Percentiles rank a stretch among this genome's conserved stretches.
Evolutionary conservation across 2,888 invertebrate genomes (phyloP).

Genomic region (Troides helena): DNA sequence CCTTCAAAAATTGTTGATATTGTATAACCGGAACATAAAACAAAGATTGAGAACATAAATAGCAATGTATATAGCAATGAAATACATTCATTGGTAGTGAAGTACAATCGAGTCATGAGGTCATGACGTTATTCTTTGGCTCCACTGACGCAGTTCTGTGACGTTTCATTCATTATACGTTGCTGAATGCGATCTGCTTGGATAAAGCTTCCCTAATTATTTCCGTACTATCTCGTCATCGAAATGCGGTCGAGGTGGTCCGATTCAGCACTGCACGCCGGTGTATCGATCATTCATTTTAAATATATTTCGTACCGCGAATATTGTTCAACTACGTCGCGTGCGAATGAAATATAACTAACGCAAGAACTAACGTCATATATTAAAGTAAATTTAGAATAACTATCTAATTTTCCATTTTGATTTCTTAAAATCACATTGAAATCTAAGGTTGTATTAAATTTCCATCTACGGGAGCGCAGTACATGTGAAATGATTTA

Average conservation of each 20-base stretch:
- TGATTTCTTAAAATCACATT: background rate
- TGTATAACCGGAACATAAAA: constrained; percentile 14
- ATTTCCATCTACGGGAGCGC: background rate
- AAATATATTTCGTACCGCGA: constrained; percentile 25
- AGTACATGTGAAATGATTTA: background rate
- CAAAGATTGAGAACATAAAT: constrained; percentile 23
- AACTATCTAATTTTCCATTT: background rate
- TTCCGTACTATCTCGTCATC: constrained; percentile 68
- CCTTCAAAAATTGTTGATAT: background rate
- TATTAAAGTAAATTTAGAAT: background rate
- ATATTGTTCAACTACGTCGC: constrained; percentile 17
- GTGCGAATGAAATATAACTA: constrained; percentile 20
- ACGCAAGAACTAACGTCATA: background rate
- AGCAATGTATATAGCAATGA: constrained; percentile 13
- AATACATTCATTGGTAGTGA: constrained; percentile 28
- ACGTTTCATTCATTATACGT: constrained; percentile 73
- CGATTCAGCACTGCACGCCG: constrained; percentile 36
- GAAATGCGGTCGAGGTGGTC: constrained; percentile 53
- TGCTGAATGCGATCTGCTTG: constrained; percentile 69
- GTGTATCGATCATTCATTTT: constrained; percentile 32
- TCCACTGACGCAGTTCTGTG: constrained; percentile 50
- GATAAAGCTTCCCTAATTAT: constrained; percentile 73
- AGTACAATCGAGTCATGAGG: constrained; percentile 43
- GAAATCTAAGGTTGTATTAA: background rate
- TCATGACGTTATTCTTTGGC: constrained; percentile 51